Base-by-base conservation (phyloP, 2,113 vertebrate species). In the Varanus komodoensis region DNA sequence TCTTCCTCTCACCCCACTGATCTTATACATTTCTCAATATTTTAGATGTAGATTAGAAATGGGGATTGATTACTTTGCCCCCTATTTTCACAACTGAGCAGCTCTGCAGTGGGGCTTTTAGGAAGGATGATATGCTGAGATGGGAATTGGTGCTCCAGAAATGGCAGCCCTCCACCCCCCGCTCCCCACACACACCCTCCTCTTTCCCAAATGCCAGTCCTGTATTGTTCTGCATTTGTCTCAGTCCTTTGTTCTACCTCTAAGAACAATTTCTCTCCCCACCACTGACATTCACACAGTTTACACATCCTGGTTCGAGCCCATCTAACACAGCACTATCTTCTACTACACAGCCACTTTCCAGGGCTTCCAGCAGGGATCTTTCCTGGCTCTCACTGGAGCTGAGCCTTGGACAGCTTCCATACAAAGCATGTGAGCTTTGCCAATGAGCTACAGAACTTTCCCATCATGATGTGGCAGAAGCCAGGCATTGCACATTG, bases 11-110 rank as follows among this genome's bases (percentile, higher is more conserved):
- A 71, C 81, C n/a, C 38, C 38, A 44, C 38, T 44, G 38, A 83
- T 79, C 74, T 87, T 81, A 81, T 92, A 84, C 27, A 84, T 91
- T 84, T 84, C 92, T 73, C 6, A 74, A 78, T 93, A 89, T n/a
- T 91, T 93, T 86, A 90, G 48, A 93, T 90, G 25, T 75, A 92
- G 67, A 32, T 52, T 95, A 89, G 52, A 90, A 87, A 77, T 89
- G 93, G 81, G 91, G 92, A 91, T 74, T n/a, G 83, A 44, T 77
- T 78, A 95, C 78, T 86, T 93, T 91, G 81, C 44, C 54, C 89
- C 91, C 69, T 17, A 84, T 73, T 73, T 82, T 82, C 79, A 74
- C 50, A 64, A 15, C 27, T 57, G 48, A 89, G n/a, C 1, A 54
- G n/a, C 25, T 29, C 68, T 82, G 52, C 44, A 79, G 5, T 52